These are phyloP conservation scores for Caenorhabditis elegans DNA, from an alignment of 1,140 invertebrate species.

Conservation along the genomic window DNA sequence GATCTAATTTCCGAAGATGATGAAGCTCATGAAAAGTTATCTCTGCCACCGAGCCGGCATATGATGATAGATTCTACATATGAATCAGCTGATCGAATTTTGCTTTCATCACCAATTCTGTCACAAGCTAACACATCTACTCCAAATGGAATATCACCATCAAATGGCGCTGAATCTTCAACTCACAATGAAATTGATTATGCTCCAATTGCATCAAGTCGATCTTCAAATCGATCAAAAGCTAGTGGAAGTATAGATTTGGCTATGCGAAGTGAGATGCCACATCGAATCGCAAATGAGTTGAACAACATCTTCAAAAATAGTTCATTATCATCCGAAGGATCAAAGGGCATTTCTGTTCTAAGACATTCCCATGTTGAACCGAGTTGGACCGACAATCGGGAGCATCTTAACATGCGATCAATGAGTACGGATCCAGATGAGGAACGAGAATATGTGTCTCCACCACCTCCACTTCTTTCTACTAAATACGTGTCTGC, in stretches of 20 bases:
- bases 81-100: background rate
- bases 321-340: background rate
- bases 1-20: background rate
- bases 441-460: conserved; percentile 8
- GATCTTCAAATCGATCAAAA: background rate
- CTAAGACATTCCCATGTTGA: background rate
- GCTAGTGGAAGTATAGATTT: background rate
- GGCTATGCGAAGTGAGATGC: background rate
- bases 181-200: background rate
- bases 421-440: conserved; percentile 1
- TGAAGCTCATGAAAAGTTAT: background rate
- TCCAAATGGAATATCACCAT: background rate
- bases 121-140: background rate
- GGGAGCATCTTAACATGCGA: background rate
- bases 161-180: background rate
- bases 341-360: background rate
- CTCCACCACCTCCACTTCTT: background rate
- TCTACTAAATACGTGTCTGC: conserved; percentile 1
- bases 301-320: conserved; percentile 28
- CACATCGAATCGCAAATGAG: conserved; percentile 27
- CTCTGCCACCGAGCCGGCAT: background rate
- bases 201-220: conserved; percentile 5
- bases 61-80: conserved; percentile 11
- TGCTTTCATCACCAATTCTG: background rate
- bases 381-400: background rate